Evolutionary conservation across 2,888 invertebrate genomes (phyloP), one percentile per base, ranked within the genome.

Genomic region (Ptychoptera contaminata): DNA sequence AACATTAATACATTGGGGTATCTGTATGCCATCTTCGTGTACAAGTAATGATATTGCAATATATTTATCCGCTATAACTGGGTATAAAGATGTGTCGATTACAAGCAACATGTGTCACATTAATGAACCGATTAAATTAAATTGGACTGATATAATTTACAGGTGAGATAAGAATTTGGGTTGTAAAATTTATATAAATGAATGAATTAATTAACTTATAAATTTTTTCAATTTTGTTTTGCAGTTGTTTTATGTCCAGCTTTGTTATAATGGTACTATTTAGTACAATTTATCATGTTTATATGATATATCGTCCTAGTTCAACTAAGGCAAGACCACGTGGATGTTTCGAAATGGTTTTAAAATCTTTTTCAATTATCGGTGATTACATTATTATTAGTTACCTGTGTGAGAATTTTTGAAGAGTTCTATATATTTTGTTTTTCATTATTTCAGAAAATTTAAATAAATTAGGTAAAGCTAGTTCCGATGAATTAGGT

Each of bases 21-120:
- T 76, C 0, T 79, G 79, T 54, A 65, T 77, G 7, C 79, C 79
- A 11, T 71, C 71, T 36, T 65, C 72, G 1, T 79, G 79, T 54
- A 62, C 64, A 36, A 63, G 70, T 1, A 55, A 62, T 8, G 71
- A 76, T 15, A 69, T 76, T 7, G 62, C 65, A 23, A 56, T 61
- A n/a, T 74, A 74, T 47, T 67, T 75, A 4, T 59, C 60, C 42
- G 63, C 32, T 11, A 11, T 42, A 10, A 48, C 44, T 10, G 69
- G 71, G 50, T 64, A 64, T 8, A 67, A 67, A 2, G 59, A 58
- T 6, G 70, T 72, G 0, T 54, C 58, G 30, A 67, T 72, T 9
- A 59, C 64, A 14, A 67, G 67, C n/a, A 58, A 62, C 15, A 69
- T 70, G 53, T 76, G 76, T 51, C 71, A 72, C 49, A 64, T 62